Conservation (phyloP, 2,797 vertebrate species). For the Micromesistius poutassou region DNA sequence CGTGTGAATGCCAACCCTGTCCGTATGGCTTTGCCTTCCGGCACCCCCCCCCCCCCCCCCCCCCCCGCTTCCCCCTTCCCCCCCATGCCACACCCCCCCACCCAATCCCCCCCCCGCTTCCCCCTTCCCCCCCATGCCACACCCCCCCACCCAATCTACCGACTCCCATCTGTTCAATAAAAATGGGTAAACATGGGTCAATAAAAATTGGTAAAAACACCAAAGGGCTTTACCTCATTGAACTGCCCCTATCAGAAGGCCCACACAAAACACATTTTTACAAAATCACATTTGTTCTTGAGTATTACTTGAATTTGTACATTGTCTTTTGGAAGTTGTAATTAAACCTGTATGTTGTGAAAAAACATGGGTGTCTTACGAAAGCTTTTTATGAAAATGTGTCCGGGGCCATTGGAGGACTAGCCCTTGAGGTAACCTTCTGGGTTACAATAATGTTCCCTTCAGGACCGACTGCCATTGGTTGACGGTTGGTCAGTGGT, state of each 20-base stretch:
- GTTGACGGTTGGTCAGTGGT: neutral
- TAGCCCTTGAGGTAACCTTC: conserved; percentile 4
- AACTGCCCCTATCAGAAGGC: conserved; percentile 15
- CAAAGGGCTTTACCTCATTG: conserved; percentile 44
- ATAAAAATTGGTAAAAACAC: conserved; percentile 17
- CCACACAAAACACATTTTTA: neutral
- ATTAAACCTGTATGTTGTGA: conserved; percentile 55
- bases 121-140: neutral
- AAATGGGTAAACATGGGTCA: neutral
- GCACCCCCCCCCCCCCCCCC: conserved; percentile 23
- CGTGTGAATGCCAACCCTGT: conserved; percentile 13
- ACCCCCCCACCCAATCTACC: conserved; percentile 14
- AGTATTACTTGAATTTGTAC: conserved; percentile 46
- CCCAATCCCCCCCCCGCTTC: no score
- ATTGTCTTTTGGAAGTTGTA: conserved; percentile 36
- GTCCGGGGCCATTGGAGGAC: neutral
- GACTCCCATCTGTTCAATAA: conserved; percentile 36
- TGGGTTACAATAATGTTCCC: neutral
- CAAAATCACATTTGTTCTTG: conserved; percentile 19
- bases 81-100: neutral
- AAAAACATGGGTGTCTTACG: conserved; percentile 18
- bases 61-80: no score
- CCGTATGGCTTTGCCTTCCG: conserved; percentile 9
- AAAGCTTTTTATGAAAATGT: neutral
- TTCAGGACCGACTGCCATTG: neutral